Conservation (phyloP, 2,797 vertebrate species). For the Sebastes iracundus region DNA sequence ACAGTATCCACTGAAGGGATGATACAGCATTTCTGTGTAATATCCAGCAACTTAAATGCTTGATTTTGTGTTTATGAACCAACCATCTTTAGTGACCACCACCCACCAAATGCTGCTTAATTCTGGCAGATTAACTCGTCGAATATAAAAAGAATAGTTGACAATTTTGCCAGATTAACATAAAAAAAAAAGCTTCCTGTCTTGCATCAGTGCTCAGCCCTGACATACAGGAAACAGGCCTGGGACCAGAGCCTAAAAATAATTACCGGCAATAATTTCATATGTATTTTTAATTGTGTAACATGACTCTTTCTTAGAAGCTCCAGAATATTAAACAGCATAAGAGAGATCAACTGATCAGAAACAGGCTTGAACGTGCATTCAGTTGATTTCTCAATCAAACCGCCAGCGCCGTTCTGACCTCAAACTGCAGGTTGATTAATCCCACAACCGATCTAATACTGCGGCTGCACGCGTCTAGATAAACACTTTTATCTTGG, state of each 20-base stretch:
- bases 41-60: slow-evolving; percentile 32
- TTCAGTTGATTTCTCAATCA: background rate
- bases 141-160: slow-evolving; percentile 11
- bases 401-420: background rate
- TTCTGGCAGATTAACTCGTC: background rate
- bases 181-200: background rate
- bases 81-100: background rate
- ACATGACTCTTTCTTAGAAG: background rate
- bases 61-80: slow-evolving; percentile 14
- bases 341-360: background rate
- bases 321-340: slow-evolving; percentile 7
- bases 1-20: background rate
- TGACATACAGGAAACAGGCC: background rate
- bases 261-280: background rate
- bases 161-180: background rate
- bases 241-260: background rate
- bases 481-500: slow-evolving; percentile 52
- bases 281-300: background rate
- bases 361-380: background rate
- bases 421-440: slow-evolving; percentile 12
- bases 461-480: slow-evolving; percentile 17
- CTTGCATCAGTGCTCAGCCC: background rate
- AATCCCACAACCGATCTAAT: slow-evolving; percentile 21
- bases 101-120: background rate
- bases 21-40: slow-evolving; percentile 19